Base-by-base conservation (phyloP, 1,140 invertebrate species). In the Magallana ariakensis region DNA sequence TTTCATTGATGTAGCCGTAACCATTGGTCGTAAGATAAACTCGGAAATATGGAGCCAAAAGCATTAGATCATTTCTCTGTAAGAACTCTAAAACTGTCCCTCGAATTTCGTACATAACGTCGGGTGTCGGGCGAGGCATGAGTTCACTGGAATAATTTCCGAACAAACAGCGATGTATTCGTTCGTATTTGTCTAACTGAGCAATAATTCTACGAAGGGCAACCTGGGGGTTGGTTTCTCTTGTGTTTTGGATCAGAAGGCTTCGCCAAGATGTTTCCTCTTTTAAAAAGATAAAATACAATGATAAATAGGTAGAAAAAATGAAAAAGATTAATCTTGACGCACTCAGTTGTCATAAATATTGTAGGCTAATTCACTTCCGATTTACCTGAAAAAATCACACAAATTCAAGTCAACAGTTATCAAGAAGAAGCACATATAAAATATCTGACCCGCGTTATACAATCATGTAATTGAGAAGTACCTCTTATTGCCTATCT, bases 1-100 rank as follows among this genome's bases (percentile, higher is more conserved):
- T 66, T 11, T 86, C 80, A 53, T 86, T 80, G n/a, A 86, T 15
- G 16, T 83, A 75, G n/a, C 85, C 85, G 66, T 86, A 86, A 0
- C 85, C 85, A 53, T 86, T 56, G 15, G 80, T 33, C 3, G 80
- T 86, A 26, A 62, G 56, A 46, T 46, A 58, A 22, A 56, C 53
- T 19, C 57, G 54, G 58, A 86, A 62, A 19, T 57, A n/a, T 57
- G 22, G 55, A 26, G 66, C 56, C 15, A 85, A 15, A 10, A 80
- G 13, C 56, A 70, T 19, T 22, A 85, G 19, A 22, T 85, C 54
- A 57, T 85, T 54, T 53, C 66, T 1, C 13, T 80, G 22, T 26
- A 85, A 75, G 60, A 85, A 85, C 9, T 85, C 70, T 10, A 55
- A 70, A 55, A 85, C 62, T 13, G 84, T 80, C 60, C 66, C 75